A percentile compares a stretch with the other conserved stretches of the same genome.
Evolutionary conservation across 37 sponge, comb jelly and placozoan genomes (phyloP).

Genomic region (Dysidea cf. avara): DNA sequence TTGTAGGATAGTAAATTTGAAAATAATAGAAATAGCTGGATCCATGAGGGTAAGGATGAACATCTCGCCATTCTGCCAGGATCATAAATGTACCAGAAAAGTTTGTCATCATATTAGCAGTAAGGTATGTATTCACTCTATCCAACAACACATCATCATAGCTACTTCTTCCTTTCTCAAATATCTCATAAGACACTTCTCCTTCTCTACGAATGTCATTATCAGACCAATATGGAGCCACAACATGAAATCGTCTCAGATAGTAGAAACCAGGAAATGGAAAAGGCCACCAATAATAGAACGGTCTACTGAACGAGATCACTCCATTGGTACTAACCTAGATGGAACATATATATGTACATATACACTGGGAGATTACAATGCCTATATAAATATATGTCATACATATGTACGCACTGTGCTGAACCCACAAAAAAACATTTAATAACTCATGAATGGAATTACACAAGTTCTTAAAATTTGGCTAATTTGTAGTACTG

Average conservation of each 20-base stretch:
- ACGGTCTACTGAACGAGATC: slow-evolving; percentile 30
- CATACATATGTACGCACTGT: too few relatives aligned
- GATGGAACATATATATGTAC: neutral
- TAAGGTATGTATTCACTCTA: slow-evolving; percentile 27
- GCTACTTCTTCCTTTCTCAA: neutral
- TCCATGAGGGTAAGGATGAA: slow-evolving; percentile 72
- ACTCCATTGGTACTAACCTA: slow-evolving; percentile 60
- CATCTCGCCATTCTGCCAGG: slow-evolving; percentile 40
- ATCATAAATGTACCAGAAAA: slow-evolving; percentile 57
- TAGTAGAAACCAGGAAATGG: slow-evolving; percentile 4
- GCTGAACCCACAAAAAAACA: too few relatives aligned
- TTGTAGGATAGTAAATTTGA: too few relatives aligned
- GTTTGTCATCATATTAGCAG: neutral
- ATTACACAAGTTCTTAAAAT: too few relatives aligned
- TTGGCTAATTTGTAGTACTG: too few relatives aligned
- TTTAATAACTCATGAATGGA: too few relatives aligned
- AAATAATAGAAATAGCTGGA: neutral
- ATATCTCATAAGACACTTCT: slow-evolving; percentile 38
- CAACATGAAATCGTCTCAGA: slow-evolving; percentile 16
- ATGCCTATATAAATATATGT: too few relatives aligned
- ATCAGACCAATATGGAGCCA: slow-evolving; percentile 77
- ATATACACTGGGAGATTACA: too few relatives aligned
- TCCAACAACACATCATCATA: neutral
- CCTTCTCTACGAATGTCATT: slow-evolving; percentile 48
- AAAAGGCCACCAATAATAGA: slow-evolving; percentile 7